Conservation (phyloP, 2,888 invertebrate species). For the Caenorhabditis uteleia region DNA sequence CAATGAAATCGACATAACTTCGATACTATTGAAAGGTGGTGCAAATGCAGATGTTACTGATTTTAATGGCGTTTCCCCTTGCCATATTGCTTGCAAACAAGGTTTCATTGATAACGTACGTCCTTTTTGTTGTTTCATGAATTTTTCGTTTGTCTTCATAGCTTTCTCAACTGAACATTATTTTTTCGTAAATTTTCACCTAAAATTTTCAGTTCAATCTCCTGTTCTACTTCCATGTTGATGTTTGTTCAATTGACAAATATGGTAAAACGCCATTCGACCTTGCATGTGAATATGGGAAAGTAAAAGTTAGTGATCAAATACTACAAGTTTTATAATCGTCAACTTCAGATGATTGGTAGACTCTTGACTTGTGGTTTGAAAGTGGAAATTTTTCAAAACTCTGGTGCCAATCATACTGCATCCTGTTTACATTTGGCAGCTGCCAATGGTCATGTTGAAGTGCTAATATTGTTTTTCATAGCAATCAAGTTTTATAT, state of each 20-base stretch:
- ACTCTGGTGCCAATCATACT: slow-evolving; percentile 29
- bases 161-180: too few relatives aligned
- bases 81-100: slow-evolving; percentile 47
- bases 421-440: slow-evolving; percentile 60
- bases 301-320: slow-evolving; percentile 64
- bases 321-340: neutral
- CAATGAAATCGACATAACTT: slow-evolving; percentile 41
- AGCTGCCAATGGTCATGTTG: slow-evolving; percentile 59
- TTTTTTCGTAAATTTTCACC: neutral
- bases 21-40: slow-evolving; percentile 32
- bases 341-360: slow-evolving; percentile 37
- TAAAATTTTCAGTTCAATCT: slow-evolving; percentile 70
- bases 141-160: neutral
- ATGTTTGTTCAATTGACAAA: slow-evolving; percentile 71
- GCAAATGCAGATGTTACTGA: slow-evolving; percentile 47
- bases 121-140: neutral
- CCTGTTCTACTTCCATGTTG: slow-evolving; percentile 71
- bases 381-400: slow-evolving; percentile 4
- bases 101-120: slow-evolving; percentile 54
- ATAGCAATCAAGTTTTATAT: neutral
- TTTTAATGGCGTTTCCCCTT: slow-evolving; percentile 41
- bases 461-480: too few relatives aligned
- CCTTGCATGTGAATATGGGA: slow-evolving; percentile 73
- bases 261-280: slow-evolving; percentile 72
- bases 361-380: slow-evolving; percentile 29